Base-by-base conservation (phyloP, 1,140 invertebrate species). In the Drosophila trapezifrons region DNA sequence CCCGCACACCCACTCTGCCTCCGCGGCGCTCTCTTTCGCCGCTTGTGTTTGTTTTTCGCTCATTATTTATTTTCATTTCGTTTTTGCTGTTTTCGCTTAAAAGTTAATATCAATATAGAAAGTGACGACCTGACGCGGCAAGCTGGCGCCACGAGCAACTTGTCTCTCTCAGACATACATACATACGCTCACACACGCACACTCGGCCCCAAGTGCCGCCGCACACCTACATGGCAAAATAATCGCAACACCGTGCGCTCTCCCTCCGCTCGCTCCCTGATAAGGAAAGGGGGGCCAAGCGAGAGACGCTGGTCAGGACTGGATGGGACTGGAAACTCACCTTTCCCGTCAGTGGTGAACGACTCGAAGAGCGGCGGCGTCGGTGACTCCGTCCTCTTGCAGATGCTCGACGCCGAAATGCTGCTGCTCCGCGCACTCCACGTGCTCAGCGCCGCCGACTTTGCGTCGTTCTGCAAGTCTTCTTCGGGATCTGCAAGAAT, bases 321-420 rank as follows among this genome's bases (percentile, higher is more conserved):
- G 18, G 20, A 29, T 18, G 35, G 35, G 22, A 22, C 18, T 13
- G 15, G 13, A 74, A 85, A 92, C 92, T 93, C 93, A 96, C 95
- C 95, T 94, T 96, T 95, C 78, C 95, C 95, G 91, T 95, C 95
- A 82, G 95, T 96, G 84, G 95, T 95, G 67, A 96, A 93, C 64
- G 95, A 96, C 63, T 94, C 94, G 63, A 84, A 69, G 63, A 78
- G 57, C 65, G 78, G 18, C 58, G 47, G 55, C 70, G 51, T 54
- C 35, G 51, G 51, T 25, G 27, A 73, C 55, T 83, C 76, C 20
- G 57, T 35, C 59, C 54, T 59, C 51, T 87, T 89, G 56, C 38
- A 62, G 77, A 72, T 71, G 73, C 82, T 86, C 45, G 49, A 52
- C 18, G 49, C 12, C 27, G 82, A 81, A 86, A 86, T 81, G 82